These are phyloP conservation scores for Empidonax alnorum DNA, from an alignment of 2,113 vertebrate species.

Conservation along the genomic window DNA sequence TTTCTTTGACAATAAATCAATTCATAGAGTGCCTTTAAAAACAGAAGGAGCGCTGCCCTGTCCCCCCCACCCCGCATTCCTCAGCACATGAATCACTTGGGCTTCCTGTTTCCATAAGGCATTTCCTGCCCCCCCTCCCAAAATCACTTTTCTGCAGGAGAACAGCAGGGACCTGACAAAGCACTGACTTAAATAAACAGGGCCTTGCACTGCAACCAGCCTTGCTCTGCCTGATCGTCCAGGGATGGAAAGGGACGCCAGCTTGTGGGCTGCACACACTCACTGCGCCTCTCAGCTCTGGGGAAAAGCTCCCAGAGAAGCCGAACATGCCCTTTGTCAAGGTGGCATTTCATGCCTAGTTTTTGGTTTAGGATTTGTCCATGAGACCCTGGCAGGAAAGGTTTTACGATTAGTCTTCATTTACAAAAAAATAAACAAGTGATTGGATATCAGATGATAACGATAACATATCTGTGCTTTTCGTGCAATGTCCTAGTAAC, in stretches of 20 bases:
- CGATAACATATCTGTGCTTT: background rate
- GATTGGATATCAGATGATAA: background rate
- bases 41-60: constrained; percentile 74
- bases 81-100: constrained; percentile 93
- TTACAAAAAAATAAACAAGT: background rate
- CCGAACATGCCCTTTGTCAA: background rate
- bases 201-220: constrained; percentile 57
- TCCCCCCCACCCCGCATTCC: constrained; percentile 80
- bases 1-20: constrained; percentile 97
- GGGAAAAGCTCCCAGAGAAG: background rate
- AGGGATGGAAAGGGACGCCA: background rate
- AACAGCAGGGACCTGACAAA: constrained; percentile 85
- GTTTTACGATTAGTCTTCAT: constrained; percentile 1
- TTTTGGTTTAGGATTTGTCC: background rate
- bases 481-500: background rate
- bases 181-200: constrained; percentile 84
- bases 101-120: constrained; percentile 96
- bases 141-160: constrained; percentile 83
- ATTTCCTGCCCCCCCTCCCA: constrained; percentile 90
- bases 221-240: background rate
- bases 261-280: background rate
- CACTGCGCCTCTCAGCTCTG: background rate
- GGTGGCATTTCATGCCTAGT: background rate
- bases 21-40: constrained; percentile 92
- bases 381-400: background rate